Conservation (phyloP, 2,113 vertebrate species). For the Chelonoidis abingdonii region DNA sequence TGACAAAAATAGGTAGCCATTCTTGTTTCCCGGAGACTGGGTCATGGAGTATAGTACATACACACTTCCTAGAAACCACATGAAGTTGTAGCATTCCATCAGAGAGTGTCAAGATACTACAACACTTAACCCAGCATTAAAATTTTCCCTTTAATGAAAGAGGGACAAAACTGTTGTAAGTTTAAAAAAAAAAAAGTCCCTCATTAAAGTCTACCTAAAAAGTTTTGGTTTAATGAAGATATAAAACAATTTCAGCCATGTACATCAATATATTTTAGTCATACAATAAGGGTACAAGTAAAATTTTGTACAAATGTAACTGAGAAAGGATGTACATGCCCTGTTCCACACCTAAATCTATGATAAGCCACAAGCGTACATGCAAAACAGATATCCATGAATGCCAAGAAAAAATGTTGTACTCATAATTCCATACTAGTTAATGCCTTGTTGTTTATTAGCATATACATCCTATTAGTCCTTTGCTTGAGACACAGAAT, state of each 20-base stretch:
- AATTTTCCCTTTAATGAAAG: background rate
- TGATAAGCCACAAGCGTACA: no score
- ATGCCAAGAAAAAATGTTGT: background rate
- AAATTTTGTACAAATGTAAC: background rate
- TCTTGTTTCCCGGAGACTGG: background rate
- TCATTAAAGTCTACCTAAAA: background rate
- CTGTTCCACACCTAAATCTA: background rate
- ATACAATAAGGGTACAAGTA: background rate
- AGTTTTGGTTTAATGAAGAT: fast-evolving
- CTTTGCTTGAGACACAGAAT: background rate
- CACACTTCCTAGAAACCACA: background rate
- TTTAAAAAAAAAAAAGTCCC: no score
- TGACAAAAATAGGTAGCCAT: background rate
- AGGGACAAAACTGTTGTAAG: background rate
- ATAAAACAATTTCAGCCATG: background rate
- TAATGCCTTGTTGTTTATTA: background rate
- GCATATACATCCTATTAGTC: background rate
- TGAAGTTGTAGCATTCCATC: background rate
- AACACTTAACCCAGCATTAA: background rate
- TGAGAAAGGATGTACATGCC: background rate
- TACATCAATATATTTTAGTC: background rate
- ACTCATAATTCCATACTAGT: background rate
- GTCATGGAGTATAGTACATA: background rate
- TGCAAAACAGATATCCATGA: background rate
- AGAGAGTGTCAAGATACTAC: fast-evolving